Conservation (phyloP, 2,888 invertebrate species). For the Ophion obscuratus region DNA sequence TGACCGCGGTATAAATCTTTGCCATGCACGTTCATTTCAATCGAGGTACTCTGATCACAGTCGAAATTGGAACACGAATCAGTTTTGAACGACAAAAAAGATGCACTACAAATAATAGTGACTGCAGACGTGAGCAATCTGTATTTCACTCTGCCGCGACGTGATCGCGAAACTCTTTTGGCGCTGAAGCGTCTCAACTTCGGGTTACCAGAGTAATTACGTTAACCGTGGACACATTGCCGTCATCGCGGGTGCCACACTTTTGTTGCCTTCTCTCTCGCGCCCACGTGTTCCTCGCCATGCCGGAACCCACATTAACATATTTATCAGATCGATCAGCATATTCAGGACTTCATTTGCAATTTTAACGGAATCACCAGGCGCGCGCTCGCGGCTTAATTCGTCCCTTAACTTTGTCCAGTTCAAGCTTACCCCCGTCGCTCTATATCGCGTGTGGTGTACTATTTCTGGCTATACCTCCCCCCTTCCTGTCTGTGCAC, state of each 20-base stretch:
- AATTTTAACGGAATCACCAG: conserved; percentile 54
- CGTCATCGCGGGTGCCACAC: conserved; percentile 21
- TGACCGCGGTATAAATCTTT: no score
- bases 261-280: conserved; percentile 1
- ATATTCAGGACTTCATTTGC: conserved; percentile 64
- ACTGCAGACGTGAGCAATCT: background rate
- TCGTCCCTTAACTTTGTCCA: conserved; percentile 35
- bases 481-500: background rate
- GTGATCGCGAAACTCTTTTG: background rate
- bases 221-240: background rate
- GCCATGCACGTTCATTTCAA: no score
- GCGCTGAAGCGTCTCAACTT: background rate
- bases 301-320: conserved; percentile 51
- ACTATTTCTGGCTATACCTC: conserved; percentile 13
- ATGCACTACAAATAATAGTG: background rate
- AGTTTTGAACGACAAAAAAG: background rate
- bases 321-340: conserved; percentile 67
- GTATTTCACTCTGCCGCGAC: background rate
- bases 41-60: no score
- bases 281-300: background rate
- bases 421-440: conserved; percentile 35
- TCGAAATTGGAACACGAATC: background rate
- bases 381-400: conserved; percentile 12
- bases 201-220: conserved; percentile 3
- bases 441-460: background rate